phyloP scores from a whole-genome alignment of 2,888 invertebrate species.

The Dynastes tityus region DNA sequence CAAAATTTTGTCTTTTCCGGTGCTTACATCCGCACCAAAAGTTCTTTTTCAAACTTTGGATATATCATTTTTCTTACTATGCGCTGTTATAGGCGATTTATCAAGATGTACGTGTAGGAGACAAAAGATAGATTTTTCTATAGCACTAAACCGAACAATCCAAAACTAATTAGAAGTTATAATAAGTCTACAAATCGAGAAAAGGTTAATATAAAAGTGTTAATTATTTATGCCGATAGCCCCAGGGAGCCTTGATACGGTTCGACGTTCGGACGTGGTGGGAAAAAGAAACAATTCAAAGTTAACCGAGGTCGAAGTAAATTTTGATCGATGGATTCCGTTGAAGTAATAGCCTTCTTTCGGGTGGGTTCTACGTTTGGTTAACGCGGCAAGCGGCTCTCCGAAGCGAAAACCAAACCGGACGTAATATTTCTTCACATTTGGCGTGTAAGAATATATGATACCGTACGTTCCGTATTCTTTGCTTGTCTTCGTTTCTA shows the following conservation, averaged over 20 bases:
- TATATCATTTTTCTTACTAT: too few relatives aligned
- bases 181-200: slow-evolving; percentile 27
- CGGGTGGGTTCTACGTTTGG: slow-evolving; percentile 24
- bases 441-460: slow-evolving; percentile 25
- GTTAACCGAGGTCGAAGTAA: slow-evolving; percentile 31
- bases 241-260: slow-evolving; percentile 21
- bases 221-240: slow-evolving; percentile 37
- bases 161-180: slow-evolving; percentile 38
- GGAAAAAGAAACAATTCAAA: slow-evolving; percentile 30
- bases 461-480: slow-evolving; percentile 13
- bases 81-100: too few relatives aligned
- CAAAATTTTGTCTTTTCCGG: too few relatives aligned
- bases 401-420: slow-evolving; percentile 15
- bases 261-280: slow-evolving; percentile 24
- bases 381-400: background rate
- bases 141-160: background rate
- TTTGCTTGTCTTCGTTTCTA: slow-evolving; percentile 28
- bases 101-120: too few relatives aligned
- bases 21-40: too few relatives aligned
- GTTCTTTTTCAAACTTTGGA: too few relatives aligned
- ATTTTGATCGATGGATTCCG: slow-evolving; percentile 41
- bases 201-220: slow-evolving; percentile 33
- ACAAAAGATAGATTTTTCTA: too few relatives aligned
- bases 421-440: slow-evolving; percentile 32
- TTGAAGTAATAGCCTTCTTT: slow-evolving; percentile 27